Percentiles rank a stretch among this genome's conserved stretches.
Conservation (phyloP, 2,888 invertebrate species). For the Pristionchus mayeri region DNA sequence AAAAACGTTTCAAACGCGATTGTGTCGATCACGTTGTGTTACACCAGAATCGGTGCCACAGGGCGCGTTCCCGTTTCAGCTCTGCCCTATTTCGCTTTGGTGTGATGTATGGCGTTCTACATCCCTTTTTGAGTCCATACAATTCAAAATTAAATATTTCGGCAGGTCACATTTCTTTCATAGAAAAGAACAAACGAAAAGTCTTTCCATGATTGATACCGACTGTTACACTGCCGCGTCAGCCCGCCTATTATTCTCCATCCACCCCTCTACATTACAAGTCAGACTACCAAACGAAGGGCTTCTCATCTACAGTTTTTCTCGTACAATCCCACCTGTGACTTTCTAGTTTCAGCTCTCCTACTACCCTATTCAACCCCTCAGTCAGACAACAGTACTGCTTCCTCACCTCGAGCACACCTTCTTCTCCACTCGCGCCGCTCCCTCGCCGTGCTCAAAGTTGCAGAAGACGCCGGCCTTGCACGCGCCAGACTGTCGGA, state of each 20-base stretch:
- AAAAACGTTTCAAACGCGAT: too few relatives aligned
- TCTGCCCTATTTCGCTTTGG: not conserved
- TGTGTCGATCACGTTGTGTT: too few relatives aligned
- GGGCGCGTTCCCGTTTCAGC: not conserved
- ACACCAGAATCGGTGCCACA: not conserved
- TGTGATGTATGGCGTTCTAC: not conserved
- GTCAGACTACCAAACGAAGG: too few relatives aligned
- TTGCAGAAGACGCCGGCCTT: slow-evolving; percentile 62
- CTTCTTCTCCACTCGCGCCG: slow-evolving; percentile 50
- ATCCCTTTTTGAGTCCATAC: not conserved
- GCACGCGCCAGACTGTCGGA: slow-evolving; percentile 23
- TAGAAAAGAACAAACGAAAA: too few relatives aligned
- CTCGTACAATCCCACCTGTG: not conserved
- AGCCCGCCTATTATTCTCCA: too few relatives aligned
- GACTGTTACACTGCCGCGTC: too few relatives aligned
- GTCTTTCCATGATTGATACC: too few relatives aligned
- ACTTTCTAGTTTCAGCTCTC: not conserved
- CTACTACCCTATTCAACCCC: not conserved
- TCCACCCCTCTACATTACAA: too few relatives aligned
- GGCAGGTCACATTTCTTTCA: too few relatives aligned
- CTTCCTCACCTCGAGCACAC: slow-evolving; percentile 59
- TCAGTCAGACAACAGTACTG: too few relatives aligned
- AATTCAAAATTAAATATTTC: not conserved
- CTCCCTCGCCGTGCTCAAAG: slow-evolving; percentile 60
- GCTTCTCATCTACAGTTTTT: too few relatives aligned